Evolutionary conservation across 2,888 invertebrate genomes (phyloP), one percentile per base, ranked within the genome.

Genomic region (Sminthurinus aureus): DNA sequence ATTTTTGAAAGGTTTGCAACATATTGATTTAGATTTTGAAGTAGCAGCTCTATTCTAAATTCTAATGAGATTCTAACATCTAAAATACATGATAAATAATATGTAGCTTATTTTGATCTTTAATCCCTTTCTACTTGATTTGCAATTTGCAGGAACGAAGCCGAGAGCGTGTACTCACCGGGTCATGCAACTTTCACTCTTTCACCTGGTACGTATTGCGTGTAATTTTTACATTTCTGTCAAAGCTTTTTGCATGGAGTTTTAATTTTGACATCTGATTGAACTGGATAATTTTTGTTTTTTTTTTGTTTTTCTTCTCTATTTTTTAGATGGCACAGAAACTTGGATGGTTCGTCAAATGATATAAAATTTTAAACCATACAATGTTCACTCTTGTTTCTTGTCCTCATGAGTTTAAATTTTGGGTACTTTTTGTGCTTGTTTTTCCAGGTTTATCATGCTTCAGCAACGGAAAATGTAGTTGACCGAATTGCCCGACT

Each of bases 151-250:
- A n/a, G 82, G 78, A 87, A 87, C 79, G 86, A 85, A 1, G 87
- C 81, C 9, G 85, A 87, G 73, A 73, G 81, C 51, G 87, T 87
- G 0, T 87, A 82, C 73, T 82, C 83, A 0, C 71, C 85, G 3
- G 87, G 87, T 4, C 87, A 87, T 81, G 87, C 86, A 0, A 75
- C 85, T 6, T 84, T 86, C 22, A 87, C 87, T 9, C 67, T 80
- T 51, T 85, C 85, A 50, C 86, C 86, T 67, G 86, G 85, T 84
- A 81, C 58, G 20, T 4, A 77, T 4, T 64, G 20, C n/a, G n/a
- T n/a, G n/a, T n/a, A 38, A 50, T 50, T 22, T 50, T 26, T 64
- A 24, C 4, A 1, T 51, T 9, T n/a, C 13, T 13, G 18, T 69
- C 15, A 11, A 0, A 51, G 22, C 2, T n/a, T 52, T 69, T 73